Percentiles rank a stretch among this genome's conserved stretches.
These are phyloP conservation scores for Endomychus coccineus DNA, from an alignment of 2,888 invertebrate genomes.

Conservation along the genomic window DNA sequence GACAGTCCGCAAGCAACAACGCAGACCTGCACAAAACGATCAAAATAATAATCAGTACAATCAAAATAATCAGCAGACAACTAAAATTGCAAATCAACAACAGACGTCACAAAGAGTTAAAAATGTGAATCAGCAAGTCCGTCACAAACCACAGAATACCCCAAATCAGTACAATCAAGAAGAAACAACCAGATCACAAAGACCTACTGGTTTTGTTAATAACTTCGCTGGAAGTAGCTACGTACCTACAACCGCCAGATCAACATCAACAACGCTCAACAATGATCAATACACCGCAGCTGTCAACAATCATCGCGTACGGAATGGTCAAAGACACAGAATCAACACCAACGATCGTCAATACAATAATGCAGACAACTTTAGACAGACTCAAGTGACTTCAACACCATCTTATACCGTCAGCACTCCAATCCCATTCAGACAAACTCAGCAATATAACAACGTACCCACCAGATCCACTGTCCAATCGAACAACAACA, in stretches of 20 bases:
- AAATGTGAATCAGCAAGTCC: neutral
- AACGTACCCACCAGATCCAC: slow-evolving; percentile 22
- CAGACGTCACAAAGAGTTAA: slow-evolving; percentile 23
- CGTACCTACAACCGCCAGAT: slow-evolving; percentile 45
- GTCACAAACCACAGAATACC: slow-evolving; percentile 6
- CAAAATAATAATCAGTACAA: slow-evolving; percentile 31
- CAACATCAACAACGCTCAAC: slow-evolving; percentile 31
- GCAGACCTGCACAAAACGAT: slow-evolving; percentile 36
- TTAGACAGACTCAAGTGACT: slow-evolving; percentile 28
- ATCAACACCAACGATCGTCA: slow-evolving; percentile 21
- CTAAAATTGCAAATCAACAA: slow-evolving; percentile 46
- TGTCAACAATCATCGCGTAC: slow-evolving; percentile 24
- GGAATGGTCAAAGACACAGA: slow-evolving; percentile 19
- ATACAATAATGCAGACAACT: slow-evolving; percentile 32
- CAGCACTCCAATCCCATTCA: slow-evolving; percentile 42
- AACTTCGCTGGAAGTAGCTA: slow-evolving; percentile 46
- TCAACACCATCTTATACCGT: slow-evolving; percentile 31
- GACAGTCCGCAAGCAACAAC: slow-evolving; percentile 40
- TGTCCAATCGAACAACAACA: slow-evolving; percentile 16
- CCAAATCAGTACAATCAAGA: slow-evolving; percentile 27
- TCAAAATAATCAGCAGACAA: slow-evolving; percentile 30
- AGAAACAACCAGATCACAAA: slow-evolving; percentile 37
- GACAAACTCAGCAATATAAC: slow-evolving; percentile 34
- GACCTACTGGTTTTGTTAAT: slow-evolving; percentile 40
- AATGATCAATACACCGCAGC: slow-evolving; percentile 33